phyloP scores from a whole-genome alignment of 2,888 invertebrate species.

The Creontiades dilutus region DNA sequence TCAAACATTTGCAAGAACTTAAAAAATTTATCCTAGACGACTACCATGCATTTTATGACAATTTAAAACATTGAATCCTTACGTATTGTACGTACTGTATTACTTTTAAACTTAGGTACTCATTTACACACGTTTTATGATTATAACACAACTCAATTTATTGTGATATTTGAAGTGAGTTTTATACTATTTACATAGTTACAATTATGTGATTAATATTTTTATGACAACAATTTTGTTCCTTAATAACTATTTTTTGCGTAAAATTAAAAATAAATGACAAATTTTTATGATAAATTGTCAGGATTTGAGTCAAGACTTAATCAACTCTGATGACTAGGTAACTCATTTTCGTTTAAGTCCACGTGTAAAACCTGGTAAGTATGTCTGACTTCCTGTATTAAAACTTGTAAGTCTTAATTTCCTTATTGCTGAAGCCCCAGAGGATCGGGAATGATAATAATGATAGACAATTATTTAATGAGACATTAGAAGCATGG shows the following conservation, averaged over 20 bases:
- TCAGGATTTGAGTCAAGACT: slow-evolving; percentile 19
- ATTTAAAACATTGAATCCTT: slow-evolving; percentile 25
- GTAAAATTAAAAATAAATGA: slow-evolving; percentile 14
- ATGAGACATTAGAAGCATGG: background rate
- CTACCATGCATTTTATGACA: background rate
- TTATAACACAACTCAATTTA: slow-evolving; percentile 23
- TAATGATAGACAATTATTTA: slow-evolving; percentile 25
- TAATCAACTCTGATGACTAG: slow-evolving; percentile 10
- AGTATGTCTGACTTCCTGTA: slow-evolving; percentile 25
- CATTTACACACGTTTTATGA: slow-evolving; percentile 12
- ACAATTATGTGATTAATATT: slow-evolving; percentile 25
- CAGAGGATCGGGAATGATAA: slow-evolving; percentile 20
- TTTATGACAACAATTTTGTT: slow-evolving; percentile 8
- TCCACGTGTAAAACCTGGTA: slow-evolving; percentile 25
- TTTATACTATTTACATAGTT: slow-evolving; percentile 18
- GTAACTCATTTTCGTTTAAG: slow-evolving; percentile 25
- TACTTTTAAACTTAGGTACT: slow-evolving; percentile 11
- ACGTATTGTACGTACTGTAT: slow-evolving; percentile 18
- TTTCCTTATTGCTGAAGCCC: slow-evolving; percentile 25
- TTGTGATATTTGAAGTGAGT: slow-evolving; percentile 25
- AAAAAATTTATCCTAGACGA: too few species aligned
- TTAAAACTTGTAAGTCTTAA: slow-evolving; percentile 25
- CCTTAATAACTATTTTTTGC: slow-evolving; percentile 20
- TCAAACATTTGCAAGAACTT: too few species aligned
- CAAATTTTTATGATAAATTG: slow-evolving; percentile 20